These are phyloP conservation scores for Poeciliopsis presidionis DNA, from an alignment of 2,797 vertebrate genomes.

Conservation along the genomic window DNA sequence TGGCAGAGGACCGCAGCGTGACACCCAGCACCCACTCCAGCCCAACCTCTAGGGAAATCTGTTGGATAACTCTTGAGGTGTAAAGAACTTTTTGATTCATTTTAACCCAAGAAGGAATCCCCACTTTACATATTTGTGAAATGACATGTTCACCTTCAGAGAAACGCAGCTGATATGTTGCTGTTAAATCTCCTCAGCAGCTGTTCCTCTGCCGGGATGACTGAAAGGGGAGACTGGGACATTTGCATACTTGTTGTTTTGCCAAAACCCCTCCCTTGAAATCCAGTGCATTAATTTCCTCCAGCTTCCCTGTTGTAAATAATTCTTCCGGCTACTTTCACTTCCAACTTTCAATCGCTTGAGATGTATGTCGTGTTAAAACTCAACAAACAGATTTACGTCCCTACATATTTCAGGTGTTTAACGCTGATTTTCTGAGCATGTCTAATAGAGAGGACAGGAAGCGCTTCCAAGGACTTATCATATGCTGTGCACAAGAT, in stretches of 20 bases:
- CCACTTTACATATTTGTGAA: background rate
- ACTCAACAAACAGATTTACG: background rate
- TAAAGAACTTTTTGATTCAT: constrained; percentile 5
- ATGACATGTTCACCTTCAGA: constrained; percentile 31
- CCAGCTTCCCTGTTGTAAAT: constrained; percentile 40
- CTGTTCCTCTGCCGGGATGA: constrained; percentile 63
- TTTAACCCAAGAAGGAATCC: background rate
- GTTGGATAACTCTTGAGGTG: constrained; percentile 25
- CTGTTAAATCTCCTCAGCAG: constrained; percentile 70
- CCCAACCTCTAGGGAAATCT: constrained; percentile 19
- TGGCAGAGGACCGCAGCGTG: constrained; percentile 41
- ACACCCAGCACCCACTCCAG: constrained; percentile 39
- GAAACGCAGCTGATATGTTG: constrained; percentile 53
- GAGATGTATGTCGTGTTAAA: constrained; percentile 23
- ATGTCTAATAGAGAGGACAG: constrained; percentile 36
- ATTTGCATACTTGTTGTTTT: constrained; percentile 64
- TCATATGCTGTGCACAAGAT: constrained; percentile 46
- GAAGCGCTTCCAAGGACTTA: constrained; percentile 49
- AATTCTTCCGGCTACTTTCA: constrained; percentile 28
- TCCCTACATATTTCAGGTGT: background rate
- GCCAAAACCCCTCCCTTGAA: constrained; percentile 61
- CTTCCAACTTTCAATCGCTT: background rate
- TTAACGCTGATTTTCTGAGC: constrained; percentile 14
- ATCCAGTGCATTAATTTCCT: constrained; percentile 52
- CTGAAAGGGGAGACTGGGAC: constrained; percentile 74